phyloP scores from a whole-genome alignment of 2,797 vertebrate species.

The Anguilla marmorata region DNA sequence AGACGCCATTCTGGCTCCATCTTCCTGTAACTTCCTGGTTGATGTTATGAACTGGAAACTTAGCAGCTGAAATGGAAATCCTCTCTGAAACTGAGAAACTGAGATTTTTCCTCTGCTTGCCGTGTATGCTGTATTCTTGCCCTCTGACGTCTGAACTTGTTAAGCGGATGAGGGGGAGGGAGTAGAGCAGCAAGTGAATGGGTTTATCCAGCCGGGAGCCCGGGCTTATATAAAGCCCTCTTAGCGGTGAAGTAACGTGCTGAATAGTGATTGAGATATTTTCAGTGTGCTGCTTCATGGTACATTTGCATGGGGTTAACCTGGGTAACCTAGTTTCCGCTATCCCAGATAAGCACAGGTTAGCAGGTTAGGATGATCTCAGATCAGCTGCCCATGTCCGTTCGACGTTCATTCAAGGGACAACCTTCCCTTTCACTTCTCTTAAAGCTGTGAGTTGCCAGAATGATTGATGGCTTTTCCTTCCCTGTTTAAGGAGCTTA shows the following conservation, averaged over 20 bases:
- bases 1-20: not conserved
- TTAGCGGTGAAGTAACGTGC: conserved; percentile 14
- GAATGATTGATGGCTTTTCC: not conserved
- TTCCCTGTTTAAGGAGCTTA: not conserved
- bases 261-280: not conserved
- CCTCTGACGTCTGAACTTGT: conserved; percentile 16
- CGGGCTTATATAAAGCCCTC: conserved; percentile 3
- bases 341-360: not conserved
- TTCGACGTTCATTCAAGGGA: not conserved
- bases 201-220: conserved; percentile 1
- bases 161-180: conserved; percentile 10
- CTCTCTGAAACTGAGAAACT: not conserved
- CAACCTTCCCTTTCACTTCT: not conserved
- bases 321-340: not conserved
- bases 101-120: not conserved
- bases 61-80: not conserved
- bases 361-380: conserved; percentile 12
- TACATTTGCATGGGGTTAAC: not conserved
- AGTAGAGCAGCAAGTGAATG: not conserved
- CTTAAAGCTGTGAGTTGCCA: not conserved
- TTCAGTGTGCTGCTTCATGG: conserved; percentile 12
- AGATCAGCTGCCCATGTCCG: not conserved
- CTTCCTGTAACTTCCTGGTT: not conserved
- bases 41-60: not conserved
- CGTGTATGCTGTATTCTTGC: not conserved